A percentile compares a stretch with the other conserved stretches of the same genome.
Evolutionary conservation across 2,888 invertebrate genomes (phyloP).

Genomic region (Pseudanteris insignis): DNA sequence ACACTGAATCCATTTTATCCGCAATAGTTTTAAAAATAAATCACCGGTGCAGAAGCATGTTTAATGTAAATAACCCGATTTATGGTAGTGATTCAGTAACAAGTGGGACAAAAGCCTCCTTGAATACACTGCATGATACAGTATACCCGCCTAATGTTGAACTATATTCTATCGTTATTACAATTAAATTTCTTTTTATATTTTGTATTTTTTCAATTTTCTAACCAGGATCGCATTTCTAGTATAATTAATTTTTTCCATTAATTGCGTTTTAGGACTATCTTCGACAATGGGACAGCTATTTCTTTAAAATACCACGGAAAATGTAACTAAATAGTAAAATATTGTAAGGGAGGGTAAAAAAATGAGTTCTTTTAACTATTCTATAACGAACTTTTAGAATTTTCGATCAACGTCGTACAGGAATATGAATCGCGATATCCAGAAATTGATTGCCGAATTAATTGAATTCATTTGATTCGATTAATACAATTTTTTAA

Average conservation of each 20-base stretch:
- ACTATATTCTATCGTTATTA: constrained; percentile 7
- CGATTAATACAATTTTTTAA: too few species aligned
- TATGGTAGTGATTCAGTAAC: constrained; percentile 33
- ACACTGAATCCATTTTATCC: constrained; percentile 19
- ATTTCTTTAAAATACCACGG: constrained; percentile 63
- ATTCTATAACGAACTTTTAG: too few species aligned
- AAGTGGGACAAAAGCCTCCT: constrained; percentile 33
- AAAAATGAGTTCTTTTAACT: too few species aligned
- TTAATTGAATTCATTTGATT: too few species aligned
- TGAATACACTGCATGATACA: constrained; percentile 34
- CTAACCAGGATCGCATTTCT: constrained; percentile 28
- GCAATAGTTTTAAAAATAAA: constrained; percentile 25
- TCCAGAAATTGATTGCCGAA: too few species aligned
- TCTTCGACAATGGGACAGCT: constrained; percentile 67
- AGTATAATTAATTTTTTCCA: constrained; percentile 60
- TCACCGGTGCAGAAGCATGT: constrained; percentile 55
- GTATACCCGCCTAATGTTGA: constrained; percentile 41
- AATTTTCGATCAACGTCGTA: too few species aligned
- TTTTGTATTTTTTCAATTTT: constrained; percentile 18
- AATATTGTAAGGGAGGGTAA: not conserved
- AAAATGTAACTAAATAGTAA: constrained; percentile 41
- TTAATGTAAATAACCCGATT: constrained; percentile 57
- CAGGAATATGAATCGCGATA: not conserved
- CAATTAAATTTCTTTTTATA: constrained; percentile 9
- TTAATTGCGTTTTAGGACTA: constrained; percentile 66